Evolutionary conservation across 1,140 invertebrate species (phyloP).

Genomic region (Nylanderia fulva): DNA sequence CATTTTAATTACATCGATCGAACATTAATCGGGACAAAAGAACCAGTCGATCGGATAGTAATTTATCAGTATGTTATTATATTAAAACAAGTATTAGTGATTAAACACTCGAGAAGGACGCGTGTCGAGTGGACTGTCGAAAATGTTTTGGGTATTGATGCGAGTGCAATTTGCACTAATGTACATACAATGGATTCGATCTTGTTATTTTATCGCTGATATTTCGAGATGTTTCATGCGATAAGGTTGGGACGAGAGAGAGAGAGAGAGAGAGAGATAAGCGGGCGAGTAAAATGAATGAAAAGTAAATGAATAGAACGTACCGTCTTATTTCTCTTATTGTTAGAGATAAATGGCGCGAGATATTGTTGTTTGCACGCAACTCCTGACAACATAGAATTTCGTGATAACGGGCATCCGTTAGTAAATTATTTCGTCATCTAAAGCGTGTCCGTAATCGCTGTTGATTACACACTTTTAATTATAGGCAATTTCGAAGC

Average conservation of each 20-base stretch:
- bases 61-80: background rate
- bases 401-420: background rate
- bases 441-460: background rate
- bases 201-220: background rate
- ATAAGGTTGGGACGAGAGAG: background rate
- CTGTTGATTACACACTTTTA: background rate
- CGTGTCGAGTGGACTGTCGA: background rate
- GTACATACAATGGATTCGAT: background rate
- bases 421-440: constrained; percentile 1
- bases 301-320: background rate
- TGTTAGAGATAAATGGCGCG: background rate
- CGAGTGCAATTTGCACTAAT: background rate
- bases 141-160: background rate
- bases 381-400: background rate
- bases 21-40: background rate
- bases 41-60: background rate
- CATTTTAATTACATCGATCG: background rate
- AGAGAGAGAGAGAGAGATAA: too few species aligned
- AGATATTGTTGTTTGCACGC: background rate
- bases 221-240: background rate
- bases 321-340: background rate
- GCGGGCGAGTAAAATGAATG: background rate
- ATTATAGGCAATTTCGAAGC: background rate
- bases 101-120: background rate
- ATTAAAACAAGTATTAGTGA: constrained; percentile 21